Base-by-base conservation (phyloP, 2,888 invertebrate species). In the Gryllus longicercus region DNA sequence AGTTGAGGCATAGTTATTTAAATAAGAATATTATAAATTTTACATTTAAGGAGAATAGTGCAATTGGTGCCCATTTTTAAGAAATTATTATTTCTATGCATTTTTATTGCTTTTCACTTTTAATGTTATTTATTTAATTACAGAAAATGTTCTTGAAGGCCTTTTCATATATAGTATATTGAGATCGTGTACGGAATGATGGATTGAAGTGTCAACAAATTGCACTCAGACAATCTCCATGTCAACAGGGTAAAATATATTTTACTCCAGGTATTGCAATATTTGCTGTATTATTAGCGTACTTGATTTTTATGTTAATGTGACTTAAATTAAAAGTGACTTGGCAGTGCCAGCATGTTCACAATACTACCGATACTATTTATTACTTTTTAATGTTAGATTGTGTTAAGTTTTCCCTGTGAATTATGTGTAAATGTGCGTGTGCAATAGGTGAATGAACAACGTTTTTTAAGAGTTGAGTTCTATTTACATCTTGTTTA, bases 11-110 rank as follows among this genome's bases (percentile, higher is more conserved):
- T 63, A 63, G 63, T 63, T 63, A 63, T 18, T 63, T 63, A 63
- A 38, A 38, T 38, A 38, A 38, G 14, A 18, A n/a, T 63, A 63
- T 63, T 63, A 63, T 63, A n/a, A 63, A 63, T 63, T 63, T 18
- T 63, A 63, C 63, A 63, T 63, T 63, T 63, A 63, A 63, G 63
- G 63, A 63, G 63, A 63, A n/a, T 63, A 63, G 63, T 63, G 63
- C 63, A 63, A 63, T 63, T 63, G 63, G 63, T 63, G 63, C 63
- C 63, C 63, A 16, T n/a, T 38, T 38, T 38, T 8, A 38, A 10
- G 38, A 38, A 38, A 38, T 38, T 38, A 38, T 38, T 38, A 38
- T 38, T 18, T 63, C 63, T 63, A 63, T 63, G n/a, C 38, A 38
- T 38, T 63, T 63, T 16, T 63, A 63, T n/a, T 63, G 63, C n/a